Evolutionary conservation across 2,797 vertebrate genomes (phyloP).

Genomic region (Ctenosaura bakeri): DNA sequence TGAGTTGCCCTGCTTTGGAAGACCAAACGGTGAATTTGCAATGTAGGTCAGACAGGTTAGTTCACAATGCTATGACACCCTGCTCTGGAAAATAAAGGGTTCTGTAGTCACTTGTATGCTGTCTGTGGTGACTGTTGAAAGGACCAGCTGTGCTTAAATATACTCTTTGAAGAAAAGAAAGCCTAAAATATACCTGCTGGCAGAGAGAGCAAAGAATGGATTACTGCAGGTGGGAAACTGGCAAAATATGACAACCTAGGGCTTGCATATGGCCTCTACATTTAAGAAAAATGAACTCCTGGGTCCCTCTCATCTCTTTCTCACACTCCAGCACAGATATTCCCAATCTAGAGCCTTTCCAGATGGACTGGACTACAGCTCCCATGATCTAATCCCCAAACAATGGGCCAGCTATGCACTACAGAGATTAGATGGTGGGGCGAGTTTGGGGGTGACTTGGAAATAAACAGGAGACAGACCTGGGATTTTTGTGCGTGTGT

Average conservation of each 20-base stretch:
- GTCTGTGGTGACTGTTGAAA: constrained; percentile 6
- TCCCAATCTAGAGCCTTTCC: neutral
- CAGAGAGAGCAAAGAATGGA: constrained; percentile 8
- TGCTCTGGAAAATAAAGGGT: neutral
- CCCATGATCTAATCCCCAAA: neutral
- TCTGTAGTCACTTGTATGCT: neutral
- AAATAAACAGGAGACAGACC: neutral
- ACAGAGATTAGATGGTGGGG: neutral
- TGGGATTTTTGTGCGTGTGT: neutral
- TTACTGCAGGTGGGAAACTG: neutral
- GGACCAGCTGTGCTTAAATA: neutral
- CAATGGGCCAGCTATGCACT: neutral
- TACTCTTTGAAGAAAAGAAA: neutral
- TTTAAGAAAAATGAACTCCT: neutral
- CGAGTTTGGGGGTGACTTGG: no score
- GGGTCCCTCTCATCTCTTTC: neutral
- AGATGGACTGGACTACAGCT: neutral
- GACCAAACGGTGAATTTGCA: neutral
- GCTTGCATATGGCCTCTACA: neutral
- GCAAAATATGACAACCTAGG: neutral
- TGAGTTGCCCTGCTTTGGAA: neutral
- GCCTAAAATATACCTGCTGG: neutral
- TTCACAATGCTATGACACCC: constrained; percentile 3
- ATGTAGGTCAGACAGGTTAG: neutral
- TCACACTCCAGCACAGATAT: neutral